Percentiles rank a stretch among this genome's conserved stretches.
These are phyloP conservation scores for Microplitis demolitor DNA, from an alignment of 1,140 invertebrate genomes.

Conservation along the genomic window DNA sequence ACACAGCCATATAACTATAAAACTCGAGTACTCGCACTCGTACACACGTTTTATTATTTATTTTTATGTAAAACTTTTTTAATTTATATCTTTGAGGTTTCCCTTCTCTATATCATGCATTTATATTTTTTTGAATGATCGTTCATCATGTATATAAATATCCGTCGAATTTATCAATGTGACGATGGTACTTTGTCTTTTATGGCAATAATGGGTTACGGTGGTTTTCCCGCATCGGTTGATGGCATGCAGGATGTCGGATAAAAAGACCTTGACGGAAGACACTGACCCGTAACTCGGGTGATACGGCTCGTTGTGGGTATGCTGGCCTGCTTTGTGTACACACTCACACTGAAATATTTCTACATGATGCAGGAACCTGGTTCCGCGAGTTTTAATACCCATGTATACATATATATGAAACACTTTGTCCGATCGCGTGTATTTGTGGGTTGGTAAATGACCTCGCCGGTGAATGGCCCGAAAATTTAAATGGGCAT, in stretches of 20 bases:
- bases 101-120: too few species aligned
- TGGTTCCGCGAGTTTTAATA: constrained; percentile 22
- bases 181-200: too few species aligned
- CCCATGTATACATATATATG: background rate
- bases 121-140: too few species aligned
- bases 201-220: background rate
- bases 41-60: too few species aligned
- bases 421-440: background rate
- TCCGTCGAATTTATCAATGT: too few species aligned
- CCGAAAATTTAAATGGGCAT: constrained; percentile 19
- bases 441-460: background rate
- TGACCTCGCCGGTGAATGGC: constrained; percentile 17
- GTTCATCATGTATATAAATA: too few species aligned
- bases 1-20: background rate
- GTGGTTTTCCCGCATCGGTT: background rate
- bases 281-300: constrained; percentile 35
- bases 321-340: constrained; percentile 28
- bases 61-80: too few species aligned
- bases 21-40: too few species aligned
- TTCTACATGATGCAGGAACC: constrained; percentile 10
- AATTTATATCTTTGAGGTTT: too few species aligned
- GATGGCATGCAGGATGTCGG: constrained; percentile 31
- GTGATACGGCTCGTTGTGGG: constrained; percentile 29
- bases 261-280: constrained; percentile 35
- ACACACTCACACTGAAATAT: too few species aligned